Conservation (phyloP, 2,113 vertebrate species). For the Pterocles orientalis region DNA sequence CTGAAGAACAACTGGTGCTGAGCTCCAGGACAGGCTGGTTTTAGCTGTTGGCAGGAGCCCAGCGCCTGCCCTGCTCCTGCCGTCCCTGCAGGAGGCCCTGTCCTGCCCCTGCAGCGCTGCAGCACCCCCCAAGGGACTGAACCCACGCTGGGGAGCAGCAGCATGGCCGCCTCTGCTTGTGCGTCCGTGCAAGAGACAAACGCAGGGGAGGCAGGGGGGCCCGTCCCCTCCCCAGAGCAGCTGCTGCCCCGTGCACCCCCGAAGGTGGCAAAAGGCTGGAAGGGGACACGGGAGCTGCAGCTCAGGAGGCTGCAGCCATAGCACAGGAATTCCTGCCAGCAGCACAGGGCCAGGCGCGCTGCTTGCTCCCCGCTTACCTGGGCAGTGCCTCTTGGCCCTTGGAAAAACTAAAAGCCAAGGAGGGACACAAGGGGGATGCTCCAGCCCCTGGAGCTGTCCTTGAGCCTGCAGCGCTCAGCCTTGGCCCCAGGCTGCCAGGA, state of each 20-base stretch:
- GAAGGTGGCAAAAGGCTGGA: too few species aligned
- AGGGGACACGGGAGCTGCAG: too few species aligned
- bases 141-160: rapidly evolving
- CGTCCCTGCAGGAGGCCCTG: neutral
- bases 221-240: too few species aligned
- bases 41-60: neutral
- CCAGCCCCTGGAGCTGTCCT: neutral
- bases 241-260: neutral
- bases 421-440: neutral
- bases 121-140: neutral
- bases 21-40: neutral
- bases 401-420: neutral
- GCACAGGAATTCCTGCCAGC: neutral
- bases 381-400: too few species aligned
- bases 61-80: too few species aligned
- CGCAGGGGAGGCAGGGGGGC: too few species aligned
- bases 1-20: neutral
- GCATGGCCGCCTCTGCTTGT: rapidly evolving
- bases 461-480: neutral
- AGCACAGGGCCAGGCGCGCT: neutral
- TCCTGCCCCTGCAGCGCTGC: neutral
- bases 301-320: neutral
- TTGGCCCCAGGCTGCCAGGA: neutral
- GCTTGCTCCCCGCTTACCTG: rapidly evolving
- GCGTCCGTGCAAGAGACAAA: neutral